These are phyloP conservation scores for Phocoena phocoena DNA, from an alignment of 2,113 vertebrate species.

Conservation along the genomic window DNA sequence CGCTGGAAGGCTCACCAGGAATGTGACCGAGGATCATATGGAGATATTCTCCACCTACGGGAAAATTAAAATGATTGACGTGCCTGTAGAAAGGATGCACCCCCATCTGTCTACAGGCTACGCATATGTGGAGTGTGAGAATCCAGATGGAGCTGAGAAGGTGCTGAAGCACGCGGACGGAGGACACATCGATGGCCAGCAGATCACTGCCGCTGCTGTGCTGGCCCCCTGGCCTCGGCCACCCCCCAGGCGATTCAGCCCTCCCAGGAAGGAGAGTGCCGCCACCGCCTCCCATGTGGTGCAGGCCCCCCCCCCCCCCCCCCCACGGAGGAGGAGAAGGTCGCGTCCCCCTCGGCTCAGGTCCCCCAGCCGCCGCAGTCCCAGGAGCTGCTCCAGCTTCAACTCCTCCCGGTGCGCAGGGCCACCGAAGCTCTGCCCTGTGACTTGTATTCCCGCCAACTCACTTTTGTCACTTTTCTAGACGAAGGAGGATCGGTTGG, in stretches of 20 bases:
- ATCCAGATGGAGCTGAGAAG: slow-evolving; percentile 93
- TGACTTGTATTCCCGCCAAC: slow-evolving; percentile 75
- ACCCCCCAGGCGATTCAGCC: too few relatives aligned
- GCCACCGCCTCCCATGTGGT: not conserved
- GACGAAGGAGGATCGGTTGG: not conserved
- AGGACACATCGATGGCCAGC: slow-evolving; percentile 96
- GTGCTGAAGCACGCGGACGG: slow-evolving; percentile 98
- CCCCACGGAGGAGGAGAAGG: too few relatives aligned
- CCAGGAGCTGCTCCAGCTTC: slow-evolving; percentile 88
- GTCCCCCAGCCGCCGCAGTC: too few relatives aligned
- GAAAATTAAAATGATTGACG: slow-evolving; percentile 86
- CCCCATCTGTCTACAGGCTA: slow-evolving; percentile 95
- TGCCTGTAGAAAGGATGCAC: slow-evolving; percentile 88
- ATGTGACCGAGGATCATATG: slow-evolving; percentile 98
- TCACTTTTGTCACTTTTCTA: slow-evolving; percentile 77
- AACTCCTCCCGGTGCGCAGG: slow-evolving; percentile 94
- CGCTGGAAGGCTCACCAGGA: slow-evolving; percentile 94
- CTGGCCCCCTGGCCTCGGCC: slow-evolving; percentile 83
- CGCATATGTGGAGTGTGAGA: slow-evolving; percentile 96
- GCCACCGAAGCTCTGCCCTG: slow-evolving; percentile 69
- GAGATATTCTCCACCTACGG: slow-evolving; percentile 97
- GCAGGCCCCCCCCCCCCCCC: too few relatives aligned
- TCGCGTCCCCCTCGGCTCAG: too few relatives aligned
- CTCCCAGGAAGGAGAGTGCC: slow-evolving; percentile 93
- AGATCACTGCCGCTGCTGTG: slow-evolving; percentile 82